phyloP scores from a whole-genome alignment of 2,797 vertebrate genomes.

The Ateles fusciceps region DNA sequence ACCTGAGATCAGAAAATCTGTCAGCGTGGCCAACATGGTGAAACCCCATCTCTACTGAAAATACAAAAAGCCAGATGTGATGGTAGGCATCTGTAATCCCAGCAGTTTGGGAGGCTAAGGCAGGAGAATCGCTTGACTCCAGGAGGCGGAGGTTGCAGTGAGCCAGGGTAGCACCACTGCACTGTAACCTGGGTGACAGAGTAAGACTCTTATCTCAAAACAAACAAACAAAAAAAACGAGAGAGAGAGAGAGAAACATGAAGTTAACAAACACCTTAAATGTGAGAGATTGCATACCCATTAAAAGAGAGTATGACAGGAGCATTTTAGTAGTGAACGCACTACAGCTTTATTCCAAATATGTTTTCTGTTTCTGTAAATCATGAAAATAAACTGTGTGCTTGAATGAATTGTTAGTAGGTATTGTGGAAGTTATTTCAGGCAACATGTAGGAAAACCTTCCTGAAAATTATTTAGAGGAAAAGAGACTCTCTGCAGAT shows the following conservation, averaged over 20 bases:
- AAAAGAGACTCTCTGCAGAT: background rate
- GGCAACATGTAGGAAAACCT: background rate
- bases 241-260: background rate
- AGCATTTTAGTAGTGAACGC: background rate
- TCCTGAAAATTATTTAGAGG: background rate
- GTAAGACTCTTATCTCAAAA: background rate
- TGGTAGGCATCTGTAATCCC: background rate
- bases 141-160: background rate
- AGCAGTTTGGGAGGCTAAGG: background rate
- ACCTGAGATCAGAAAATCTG: background rate
- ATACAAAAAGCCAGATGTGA: background rate
- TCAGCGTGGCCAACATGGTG: background rate
- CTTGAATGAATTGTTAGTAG: slow-evolving; percentile 24
- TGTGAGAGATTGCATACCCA: background rate
- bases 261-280: background rate
- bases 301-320: background rate
- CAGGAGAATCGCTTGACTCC: background rate
- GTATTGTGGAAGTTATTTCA: background rate
- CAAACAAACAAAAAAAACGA: background rate
- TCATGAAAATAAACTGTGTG: background rate
- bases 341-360: background rate
- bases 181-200: background rate
- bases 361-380: slow-evolving; percentile 4
- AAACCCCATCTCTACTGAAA: background rate
- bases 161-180: background rate